These are phyloP conservation scores for Stegastes partitus DNA, from an alignment of 2,113 vertebrate genomes.

Conservation along the genomic window DNA sequence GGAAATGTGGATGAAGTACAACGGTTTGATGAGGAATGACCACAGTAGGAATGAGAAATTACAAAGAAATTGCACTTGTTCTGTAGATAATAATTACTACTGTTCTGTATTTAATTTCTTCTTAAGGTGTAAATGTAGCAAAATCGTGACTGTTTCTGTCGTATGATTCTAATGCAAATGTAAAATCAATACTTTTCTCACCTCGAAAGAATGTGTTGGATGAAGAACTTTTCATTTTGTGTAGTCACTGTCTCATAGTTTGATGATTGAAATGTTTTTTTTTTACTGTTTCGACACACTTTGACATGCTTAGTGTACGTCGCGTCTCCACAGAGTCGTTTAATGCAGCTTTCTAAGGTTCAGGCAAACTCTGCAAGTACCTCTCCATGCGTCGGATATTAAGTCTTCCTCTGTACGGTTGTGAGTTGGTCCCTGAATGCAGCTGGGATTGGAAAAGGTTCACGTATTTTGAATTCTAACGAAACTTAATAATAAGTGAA, in stretches of 20 bases:
- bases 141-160: constrained; percentile 46
- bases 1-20: not conserved
- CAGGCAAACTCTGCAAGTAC: not conserved
- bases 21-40: not conserved
- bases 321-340: constrained; percentile 7
- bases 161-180: constrained; percentile 40
- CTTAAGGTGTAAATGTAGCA: constrained; percentile 52
- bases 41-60: not conserved
- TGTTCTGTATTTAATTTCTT: constrained; percentile 43
- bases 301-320: constrained; percentile 4
- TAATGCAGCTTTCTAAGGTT: not conserved
- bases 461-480: no score
- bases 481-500: no score
- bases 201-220: constrained; percentile 5
- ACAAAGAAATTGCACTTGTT: constrained; percentile 61
- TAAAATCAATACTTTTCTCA: constrained; percentile 43
- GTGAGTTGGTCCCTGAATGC: constrained; percentile 1
- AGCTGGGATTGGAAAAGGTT: no score
- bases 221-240: constrained; percentile 45
- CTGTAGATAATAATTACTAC: constrained; percentile 36
- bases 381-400: not conserved
- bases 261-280: not conserved
- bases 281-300: constrained; percentile 12
- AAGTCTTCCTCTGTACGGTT: constrained; percentile 13
- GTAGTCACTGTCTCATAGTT: constrained; percentile 24